Base-by-base conservation (phyloP, 2,797 vertebrate genomes). In the Danionella dracula region DNA sequence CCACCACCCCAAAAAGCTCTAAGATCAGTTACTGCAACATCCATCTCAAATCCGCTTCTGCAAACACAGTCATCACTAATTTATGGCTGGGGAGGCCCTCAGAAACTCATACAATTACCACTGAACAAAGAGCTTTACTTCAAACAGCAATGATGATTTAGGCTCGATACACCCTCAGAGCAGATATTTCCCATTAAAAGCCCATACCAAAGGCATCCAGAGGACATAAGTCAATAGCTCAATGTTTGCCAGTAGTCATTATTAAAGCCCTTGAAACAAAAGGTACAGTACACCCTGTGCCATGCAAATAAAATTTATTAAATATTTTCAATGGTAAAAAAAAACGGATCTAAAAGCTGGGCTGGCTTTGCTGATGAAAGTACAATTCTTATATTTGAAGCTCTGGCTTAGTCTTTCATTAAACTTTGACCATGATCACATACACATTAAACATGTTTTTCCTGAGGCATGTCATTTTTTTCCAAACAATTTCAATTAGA, bases 31-130 rank as follows among this genome's bases (percentile, higher is more conserved):
- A 67, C 70, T 58, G 50, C 55, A 70, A 49, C 64, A 59, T 65
- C 50, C 63, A 76, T 66, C 53, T 55, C 67, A 50, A 60, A 74
- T 65, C 54, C 54, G 35, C 69, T 61, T 68, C 65, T 57, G 57
- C 62, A 75, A 76, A 76, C 68, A 72, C 49, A 42, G 42, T 44
- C 41, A 66, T 76, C 69, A 70, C 61, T 71, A 66, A 78, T 79
- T 60, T 73, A 79, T 73, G 59, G 58, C 48, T 10, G 12, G 61
- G 54, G 70, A 72, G 66, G 42, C 41, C 49, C 45, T 44, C 40
- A 16, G 55, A 60, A 60, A 64, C 61, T 58, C 61, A 69, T 50
- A 69, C 67, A 71, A 61, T 71, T 40, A 59, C 58, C 51, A 70
- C 37, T 32, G 35, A 70, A 60, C 66, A 72, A 54, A 70, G 67